Evolutionary conservation across 2,797 vertebrate species (phyloP), one percentile per base, ranked within the genome.

Genomic region (Betta splendens): DNA sequence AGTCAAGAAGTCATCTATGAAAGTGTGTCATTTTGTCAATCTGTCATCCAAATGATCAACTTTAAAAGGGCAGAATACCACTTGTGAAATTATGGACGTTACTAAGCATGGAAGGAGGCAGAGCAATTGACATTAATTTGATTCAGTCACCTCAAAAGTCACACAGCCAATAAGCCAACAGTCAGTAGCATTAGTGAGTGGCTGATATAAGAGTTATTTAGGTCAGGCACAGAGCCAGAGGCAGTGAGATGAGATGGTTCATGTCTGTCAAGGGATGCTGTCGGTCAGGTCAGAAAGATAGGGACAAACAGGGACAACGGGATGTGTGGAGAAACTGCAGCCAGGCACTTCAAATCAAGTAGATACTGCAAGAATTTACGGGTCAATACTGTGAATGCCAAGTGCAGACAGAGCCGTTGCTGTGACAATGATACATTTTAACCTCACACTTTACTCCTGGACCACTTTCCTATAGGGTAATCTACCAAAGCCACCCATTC

Each of bases 131-230:
- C 23, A 68, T 23, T 46, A 37, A 48, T 56, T 45, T 53, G 4
- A 56, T 46, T 58, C 23, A 29, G 51, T 12, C 37, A 61, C 39
- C 22, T 68, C 16, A 50, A 36, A 57, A 62, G 65, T 28, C 25
- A n/a, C 42, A 62, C 46, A 69, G 46, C 44, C 67, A 75, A 69
- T 60, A 50, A 64, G 53, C 57, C 32, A 67, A 32, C 55, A 66
- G 57, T 70, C 31, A 64, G 67, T 69, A 48, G 42, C 58, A 50
- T 47, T 51, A 37, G 28, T 68, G 49, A 73, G 60, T 49, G 46
- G 66, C 35, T 67, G 57, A 80, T 85, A 80, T 82, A 67, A 42
- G 48, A 86, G 74, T 75, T 81, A 81, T 86, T 87, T 81, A 72
- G 80, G 79, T 81, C 66, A 75, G 77, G 69, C 77, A 49, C 26